These are phyloP conservation scores for Merops nubicus DNA, from an alignment of 2,113 vertebrate species.

Conservation along the genomic window DNA sequence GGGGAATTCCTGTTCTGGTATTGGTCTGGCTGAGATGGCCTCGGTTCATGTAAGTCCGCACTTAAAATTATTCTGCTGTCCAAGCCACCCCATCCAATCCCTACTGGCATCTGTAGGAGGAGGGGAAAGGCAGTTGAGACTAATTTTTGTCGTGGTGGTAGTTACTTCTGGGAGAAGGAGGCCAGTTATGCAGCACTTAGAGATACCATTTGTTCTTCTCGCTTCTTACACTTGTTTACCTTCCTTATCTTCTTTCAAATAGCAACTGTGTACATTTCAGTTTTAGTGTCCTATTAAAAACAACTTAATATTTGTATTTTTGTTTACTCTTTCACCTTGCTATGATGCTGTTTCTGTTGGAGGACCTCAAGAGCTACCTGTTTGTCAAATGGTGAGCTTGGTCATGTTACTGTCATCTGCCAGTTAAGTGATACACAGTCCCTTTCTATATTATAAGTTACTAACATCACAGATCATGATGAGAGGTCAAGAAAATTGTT, in stretches of 20 bases:
- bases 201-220: not conserved
- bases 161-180: not conserved
- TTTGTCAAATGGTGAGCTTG: not conserved
- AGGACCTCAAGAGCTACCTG: not conserved
- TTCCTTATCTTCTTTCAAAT: constrained; percentile 42
- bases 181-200: not conserved
- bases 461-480: not conserved
- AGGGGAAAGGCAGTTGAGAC: not conserved
- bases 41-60: not conserved
- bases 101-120: not conserved
- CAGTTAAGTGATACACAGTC: not conserved
- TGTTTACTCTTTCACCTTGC: constrained; percentile 16
- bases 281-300: constrained; percentile 42
- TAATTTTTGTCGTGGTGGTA: not conserved
- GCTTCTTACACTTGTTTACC: not conserved
- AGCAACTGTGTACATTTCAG: not conserved
- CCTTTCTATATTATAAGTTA: not conserved
- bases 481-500: not conserved
- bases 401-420: not conserved
- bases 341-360: not conserved
- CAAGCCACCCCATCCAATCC: not conserved
- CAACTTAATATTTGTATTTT: constrained; percentile 23
- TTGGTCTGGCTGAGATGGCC: not conserved
- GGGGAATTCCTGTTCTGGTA: not conserved
- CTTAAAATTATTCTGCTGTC: not conserved